phyloP scores from a whole-genome alignment of 2,888 invertebrate genomes.

The Cataglyphis altisquamis region DNA sequence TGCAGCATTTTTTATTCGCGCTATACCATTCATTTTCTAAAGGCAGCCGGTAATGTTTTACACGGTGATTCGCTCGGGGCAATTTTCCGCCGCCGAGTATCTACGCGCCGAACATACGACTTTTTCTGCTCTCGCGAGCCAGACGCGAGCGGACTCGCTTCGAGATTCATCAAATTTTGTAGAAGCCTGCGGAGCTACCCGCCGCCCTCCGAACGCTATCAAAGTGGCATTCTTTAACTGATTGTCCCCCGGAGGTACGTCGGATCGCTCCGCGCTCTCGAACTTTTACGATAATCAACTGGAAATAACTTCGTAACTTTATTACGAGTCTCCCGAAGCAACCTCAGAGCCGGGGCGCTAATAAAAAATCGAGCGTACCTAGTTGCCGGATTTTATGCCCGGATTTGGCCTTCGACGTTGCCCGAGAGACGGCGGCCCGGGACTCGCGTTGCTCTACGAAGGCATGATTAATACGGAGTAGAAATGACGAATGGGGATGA shows the following conservation, averaged over 20 bases:
- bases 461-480: conserved; percentile 48
- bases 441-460: conserved; percentile 5
- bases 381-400: conserved; percentile 64
- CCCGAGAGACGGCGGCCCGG: conserved; percentile 28
- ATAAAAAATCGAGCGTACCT: conserved; percentile 71
- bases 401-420: conserved; percentile 54
- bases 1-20: conserved; percentile 42
- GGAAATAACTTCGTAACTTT: conserved; percentile 83
- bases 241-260: conserved; percentile 81
- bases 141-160: conserved; percentile 45
- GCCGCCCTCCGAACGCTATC: conserved; percentile 77
- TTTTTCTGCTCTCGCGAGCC: conserved; percentile 48
- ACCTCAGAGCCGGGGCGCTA: conserved; percentile 67
- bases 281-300: conserved; percentile 83
- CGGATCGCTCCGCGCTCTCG: conserved; percentile 73
- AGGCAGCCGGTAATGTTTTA: conserved; percentile 57
- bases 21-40: conserved; percentile 53
- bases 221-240: conserved; percentile 83
- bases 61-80: conserved; percentile 46
- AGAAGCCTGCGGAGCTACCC: conserved; percentile 70
- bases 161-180: conserved; percentile 80
- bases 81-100: conserved; percentile 60
- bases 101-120: conserved; percentile 42
- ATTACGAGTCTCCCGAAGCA: conserved; percentile 75
- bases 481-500: conserved; percentile 51